Evolutionary conservation across 1,140 invertebrate species (phyloP), one percentile per base, ranked within the genome.

Genomic region (Brachionus paranguensis): DNA sequence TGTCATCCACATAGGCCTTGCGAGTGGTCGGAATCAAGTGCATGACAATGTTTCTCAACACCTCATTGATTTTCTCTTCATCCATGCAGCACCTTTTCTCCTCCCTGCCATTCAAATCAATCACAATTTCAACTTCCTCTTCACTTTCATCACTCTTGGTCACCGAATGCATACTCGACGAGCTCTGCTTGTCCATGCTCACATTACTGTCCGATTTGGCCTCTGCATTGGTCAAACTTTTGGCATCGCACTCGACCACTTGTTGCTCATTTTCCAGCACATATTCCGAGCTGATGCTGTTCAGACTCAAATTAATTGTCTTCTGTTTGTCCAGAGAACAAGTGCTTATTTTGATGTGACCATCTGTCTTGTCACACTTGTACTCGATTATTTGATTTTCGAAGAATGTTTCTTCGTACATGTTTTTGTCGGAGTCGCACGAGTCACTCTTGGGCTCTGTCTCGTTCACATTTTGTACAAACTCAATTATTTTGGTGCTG

Each of bases 91-190:
- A 4, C 7, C 11, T 29, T 47, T 74, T 74, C 12, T 6, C 37
- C 17, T 76, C 27, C 11, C 50, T 47, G 1, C 6, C 6, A 37
- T 64, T 81, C n/a, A 81, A 81, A 45, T 81, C 20, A 14, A 81
- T 81, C 29, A 81, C 10, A 45, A 81, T 81, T 47, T 81, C 78
- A 47, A 81, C 53, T 64, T 81, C 78, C 37, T 81, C 78, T 24
- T 68, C 78, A 45, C 53, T 64, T 6, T 81, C 50, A n/a, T 55
- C 53, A 45, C 64, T 81, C 8, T 81, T 79, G 5, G 7, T 24
- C n/a, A 33, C 70, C n/a, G 70, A 74, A 43, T 72, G 68, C 7
- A 72, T 1, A 20, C 68, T 72, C 10, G 43, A 12, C 5, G 68
- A 72, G 17, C 68, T 72, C 17, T 41, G 33, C n/a, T 72, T 68